A percentile compares a stretch with the other conserved stretches of the same genome.
Conservation (phyloP, 2,888 invertebrate genomes). For the Mesorhabditis spiculigera region DNA sequence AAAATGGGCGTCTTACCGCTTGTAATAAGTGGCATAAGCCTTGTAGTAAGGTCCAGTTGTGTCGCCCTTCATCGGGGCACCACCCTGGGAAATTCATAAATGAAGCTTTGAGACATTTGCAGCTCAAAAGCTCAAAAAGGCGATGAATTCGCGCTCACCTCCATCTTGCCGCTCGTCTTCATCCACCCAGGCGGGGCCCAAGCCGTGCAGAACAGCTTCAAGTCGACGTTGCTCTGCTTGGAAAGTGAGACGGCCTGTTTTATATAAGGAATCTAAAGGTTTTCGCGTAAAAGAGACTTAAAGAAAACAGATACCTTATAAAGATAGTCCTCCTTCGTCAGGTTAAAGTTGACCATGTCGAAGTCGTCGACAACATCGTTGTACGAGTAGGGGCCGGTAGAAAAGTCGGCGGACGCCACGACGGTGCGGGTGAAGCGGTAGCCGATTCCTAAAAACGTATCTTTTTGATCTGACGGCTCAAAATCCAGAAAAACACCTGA, state of each 20-base stretch:
- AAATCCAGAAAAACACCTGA: too few relatives aligned
- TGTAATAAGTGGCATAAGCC: conserved; percentile 76
- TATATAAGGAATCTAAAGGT: conserved; percentile 41
- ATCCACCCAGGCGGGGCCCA: conserved; percentile 61
- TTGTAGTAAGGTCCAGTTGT: conserved; percentile 69
- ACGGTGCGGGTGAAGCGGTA: conserved; percentile 78
- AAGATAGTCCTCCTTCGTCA: conserved; percentile 70
- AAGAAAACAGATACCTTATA: too few relatives aligned
- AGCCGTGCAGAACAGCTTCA: conserved; percentile 63
- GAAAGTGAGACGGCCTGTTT: conserved; percentile 23
- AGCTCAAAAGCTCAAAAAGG: too few relatives aligned
- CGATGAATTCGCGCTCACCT: conserved; percentile 16
- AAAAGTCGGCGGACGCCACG: conserved; percentile 82
- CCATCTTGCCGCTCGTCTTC: conserved; percentile 64
- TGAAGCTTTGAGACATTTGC: too few relatives aligned
- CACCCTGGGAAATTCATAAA: conserved; percentile 53
- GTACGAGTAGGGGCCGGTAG: conserved; percentile 76
- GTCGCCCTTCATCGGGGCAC: conserved; percentile 58
- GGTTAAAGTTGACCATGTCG: conserved; percentile 67
- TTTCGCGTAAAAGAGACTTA: too few relatives aligned
- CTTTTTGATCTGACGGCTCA: too few relatives aligned
- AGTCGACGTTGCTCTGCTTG: conserved; percentile 13
- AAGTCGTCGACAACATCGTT: conserved; percentile 67
- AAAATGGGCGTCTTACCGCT: conserved; percentile 62
- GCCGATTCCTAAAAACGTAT: conserved; percentile 71